These are phyloP conservation scores for Tolypeutes matacus DNA, from an alignment of 2,797 vertebrate genomes.

Conservation along the genomic window DNA sequence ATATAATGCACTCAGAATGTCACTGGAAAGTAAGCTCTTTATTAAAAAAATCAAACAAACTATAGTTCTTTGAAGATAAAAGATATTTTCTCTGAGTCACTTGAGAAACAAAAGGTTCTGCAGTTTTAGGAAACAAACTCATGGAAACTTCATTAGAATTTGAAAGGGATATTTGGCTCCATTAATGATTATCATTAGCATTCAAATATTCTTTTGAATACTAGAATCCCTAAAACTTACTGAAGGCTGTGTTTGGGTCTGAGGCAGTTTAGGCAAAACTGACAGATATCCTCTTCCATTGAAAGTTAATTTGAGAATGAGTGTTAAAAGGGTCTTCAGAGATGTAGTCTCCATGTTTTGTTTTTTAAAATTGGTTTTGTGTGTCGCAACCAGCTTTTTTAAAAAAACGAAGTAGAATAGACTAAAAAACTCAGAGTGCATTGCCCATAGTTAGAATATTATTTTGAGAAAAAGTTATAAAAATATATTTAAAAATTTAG, in stretches of 20 bases:
- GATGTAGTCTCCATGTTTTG: neutral
- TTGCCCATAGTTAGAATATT: neutral
- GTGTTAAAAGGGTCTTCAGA: neutral
- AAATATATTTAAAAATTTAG: neutral
- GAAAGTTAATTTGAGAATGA: neutral
- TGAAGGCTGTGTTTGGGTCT: neutral
- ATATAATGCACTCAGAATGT: neutral
- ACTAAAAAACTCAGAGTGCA: neutral
- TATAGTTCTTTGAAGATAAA: constrained; percentile 33
- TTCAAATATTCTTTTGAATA: neutral
- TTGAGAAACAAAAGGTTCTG: constrained; percentile 30
- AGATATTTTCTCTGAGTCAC: constrained; percentile 44
- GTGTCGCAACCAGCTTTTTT: neutral
- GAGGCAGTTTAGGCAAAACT: neutral
- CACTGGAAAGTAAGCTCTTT: neutral
- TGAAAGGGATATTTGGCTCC: neutral
- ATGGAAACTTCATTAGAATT: neutral
- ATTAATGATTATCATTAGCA: neutral
- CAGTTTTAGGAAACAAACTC: neutral
- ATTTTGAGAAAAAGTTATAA: neutral
- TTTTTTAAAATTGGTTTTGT: constrained; percentile 19
- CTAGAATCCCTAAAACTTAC: neutral
- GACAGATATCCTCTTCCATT: neutral
- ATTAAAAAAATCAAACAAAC: neutral
- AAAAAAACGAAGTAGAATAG: neutral